Conservation (phyloP, 2,888 invertebrate species). For the Eupelmus urozonus region DNA sequence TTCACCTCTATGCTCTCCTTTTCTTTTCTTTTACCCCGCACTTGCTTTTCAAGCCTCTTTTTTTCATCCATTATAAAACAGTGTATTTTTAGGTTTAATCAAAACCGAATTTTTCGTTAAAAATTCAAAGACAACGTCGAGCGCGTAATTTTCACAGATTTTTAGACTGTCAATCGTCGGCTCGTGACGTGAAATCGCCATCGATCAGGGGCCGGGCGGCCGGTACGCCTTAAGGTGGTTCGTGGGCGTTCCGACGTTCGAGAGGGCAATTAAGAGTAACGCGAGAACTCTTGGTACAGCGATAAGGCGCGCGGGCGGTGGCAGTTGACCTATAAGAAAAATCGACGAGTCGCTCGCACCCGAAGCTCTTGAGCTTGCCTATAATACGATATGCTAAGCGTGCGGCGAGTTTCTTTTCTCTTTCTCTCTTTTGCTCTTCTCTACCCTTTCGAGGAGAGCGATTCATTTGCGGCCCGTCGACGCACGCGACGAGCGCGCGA, state of each 20-base stretch:
- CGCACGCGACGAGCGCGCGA: slow-evolving; percentile 47
- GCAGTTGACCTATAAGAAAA: slow-evolving; percentile 73
- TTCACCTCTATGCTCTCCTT: too few species aligned
- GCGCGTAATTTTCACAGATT: background rate
- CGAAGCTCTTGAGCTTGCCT: background rate
- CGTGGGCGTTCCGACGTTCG: slow-evolving; percentile 68
- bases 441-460: slow-evolving; percentile 19
- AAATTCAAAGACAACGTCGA: too few species aligned
- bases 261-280: slow-evolving; percentile 73
- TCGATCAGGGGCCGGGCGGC: slow-evolving; percentile 58
- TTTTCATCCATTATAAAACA: background rate
- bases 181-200: slow-evolving; percentile 55
- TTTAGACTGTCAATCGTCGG: slow-evolving; percentile 40
- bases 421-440: slow-evolving; percentile 4
- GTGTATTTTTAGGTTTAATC: background rate
- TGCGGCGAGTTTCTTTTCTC: background rate
- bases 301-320: slow-evolving; percentile 66
- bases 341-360: slow-evolving; percentile 65
- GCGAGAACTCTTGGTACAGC: slow-evolving; percentile 68
- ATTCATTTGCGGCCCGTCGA: slow-evolving; percentile 26
- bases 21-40: too few species aligned
- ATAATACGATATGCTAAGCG: background rate
- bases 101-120: background rate
- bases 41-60: background rate
- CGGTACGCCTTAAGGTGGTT: slow-evolving; percentile 63